Percentiles rank a stretch among this genome's conserved stretches.
These are phyloP conservation scores for Eueides isabella DNA, from an alignment of 1,140 invertebrate genomes.

Conservation along the genomic window DNA sequence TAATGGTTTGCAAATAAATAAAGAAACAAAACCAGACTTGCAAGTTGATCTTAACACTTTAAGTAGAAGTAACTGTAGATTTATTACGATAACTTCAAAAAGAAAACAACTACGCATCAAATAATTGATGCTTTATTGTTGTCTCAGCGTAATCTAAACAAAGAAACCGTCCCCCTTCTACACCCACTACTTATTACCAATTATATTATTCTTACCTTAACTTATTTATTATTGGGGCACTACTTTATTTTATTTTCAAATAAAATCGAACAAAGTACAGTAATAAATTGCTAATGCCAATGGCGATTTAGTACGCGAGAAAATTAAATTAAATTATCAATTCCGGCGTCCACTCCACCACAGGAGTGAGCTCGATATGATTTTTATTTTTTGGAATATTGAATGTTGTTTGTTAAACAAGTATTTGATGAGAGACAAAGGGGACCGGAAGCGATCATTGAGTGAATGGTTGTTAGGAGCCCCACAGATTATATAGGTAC, in stretches of 20 bases:
- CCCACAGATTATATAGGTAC: not conserved
- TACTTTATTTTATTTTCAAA: not conserved
- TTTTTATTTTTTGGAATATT: not conserved
- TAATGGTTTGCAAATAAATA: too few relatives aligned
- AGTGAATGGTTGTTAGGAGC: not conserved
- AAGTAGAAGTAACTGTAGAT: not conserved
- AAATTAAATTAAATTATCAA: not conserved
- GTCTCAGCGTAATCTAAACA: not conserved
- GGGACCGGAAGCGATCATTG: not conserved
- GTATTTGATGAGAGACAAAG: not conserved
- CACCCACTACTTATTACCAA: not conserved
- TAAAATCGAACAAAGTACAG: not conserved
- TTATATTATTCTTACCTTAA: not conserved
- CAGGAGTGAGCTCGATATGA: not conserved
- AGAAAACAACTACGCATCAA: conserved; percentile 6
- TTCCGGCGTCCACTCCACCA: not conserved
- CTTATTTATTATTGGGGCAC: not conserved
- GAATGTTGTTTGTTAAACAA: not conserved
- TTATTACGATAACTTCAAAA: not conserved
- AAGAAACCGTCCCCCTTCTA: not conserved
- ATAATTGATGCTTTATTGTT: not conserved
- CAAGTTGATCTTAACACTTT: too few relatives aligned
- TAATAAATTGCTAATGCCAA: not conserved
- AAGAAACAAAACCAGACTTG: too few relatives aligned
- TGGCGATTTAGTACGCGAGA: not conserved